phyloP scores from a whole-genome alignment of 2,888 invertebrate species.

The Clitarchus hookeri region DNA sequence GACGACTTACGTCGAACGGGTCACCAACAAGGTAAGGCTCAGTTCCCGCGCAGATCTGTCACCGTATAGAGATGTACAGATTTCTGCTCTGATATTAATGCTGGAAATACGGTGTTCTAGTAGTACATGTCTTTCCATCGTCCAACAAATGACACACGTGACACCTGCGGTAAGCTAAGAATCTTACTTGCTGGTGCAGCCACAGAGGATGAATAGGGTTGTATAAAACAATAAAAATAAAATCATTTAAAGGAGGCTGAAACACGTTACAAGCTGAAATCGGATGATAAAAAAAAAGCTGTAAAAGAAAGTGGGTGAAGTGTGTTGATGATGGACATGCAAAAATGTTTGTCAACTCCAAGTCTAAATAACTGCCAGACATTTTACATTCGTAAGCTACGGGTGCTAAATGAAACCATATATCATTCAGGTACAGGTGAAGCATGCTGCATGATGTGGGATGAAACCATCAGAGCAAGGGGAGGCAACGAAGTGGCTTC shows the following conservation, averaged over 20 bases:
- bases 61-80: too few species aligned
- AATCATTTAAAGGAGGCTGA: not conserved
- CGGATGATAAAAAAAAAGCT: not conserved
- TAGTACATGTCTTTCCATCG: not conserved
- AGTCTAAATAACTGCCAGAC: not conserved
- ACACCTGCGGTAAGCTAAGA: not conserved
- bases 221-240: not conserved
- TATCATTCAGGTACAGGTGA: not conserved
- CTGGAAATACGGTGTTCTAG: too few species aligned
- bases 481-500: not conserved
- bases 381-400: not conserved
- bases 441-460: not conserved
- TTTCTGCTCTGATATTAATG: too few species aligned
- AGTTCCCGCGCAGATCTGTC: too few species aligned
- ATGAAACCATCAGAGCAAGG: not conserved
- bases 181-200: not conserved
- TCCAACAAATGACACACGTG: not conserved
- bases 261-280: not conserved
- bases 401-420: not conserved
- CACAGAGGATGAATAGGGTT: not conserved
- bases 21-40: too few species aligned
- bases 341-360: not conserved
- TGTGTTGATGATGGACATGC: not conserved
- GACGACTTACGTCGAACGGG: too few species aligned
- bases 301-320: not conserved